These are phyloP conservation scores for Aviceda subcristata DNA, from an alignment of 2,113 vertebrate species.

Conservation along the genomic window DNA sequence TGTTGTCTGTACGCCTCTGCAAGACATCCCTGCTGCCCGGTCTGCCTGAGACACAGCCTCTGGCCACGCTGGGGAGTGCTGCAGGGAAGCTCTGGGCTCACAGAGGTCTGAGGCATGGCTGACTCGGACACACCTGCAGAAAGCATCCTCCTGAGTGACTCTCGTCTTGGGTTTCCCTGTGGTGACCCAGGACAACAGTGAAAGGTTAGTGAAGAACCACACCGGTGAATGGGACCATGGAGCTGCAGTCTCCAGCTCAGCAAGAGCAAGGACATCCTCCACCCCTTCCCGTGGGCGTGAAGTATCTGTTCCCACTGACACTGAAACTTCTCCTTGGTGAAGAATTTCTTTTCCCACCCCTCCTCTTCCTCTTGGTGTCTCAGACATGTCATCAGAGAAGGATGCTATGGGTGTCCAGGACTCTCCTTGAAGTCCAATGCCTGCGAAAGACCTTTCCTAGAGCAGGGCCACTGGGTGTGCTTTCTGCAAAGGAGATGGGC, in stretches of 20 bases:
- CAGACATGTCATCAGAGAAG: not conserved
- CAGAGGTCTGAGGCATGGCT: not conserved
- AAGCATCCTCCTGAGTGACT: not conserved
- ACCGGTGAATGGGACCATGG: fast-evolving
- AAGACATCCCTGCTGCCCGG: not conserved
- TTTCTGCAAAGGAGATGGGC: not conserved
- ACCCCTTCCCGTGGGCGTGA: not conserved
- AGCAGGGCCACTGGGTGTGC: not conserved
- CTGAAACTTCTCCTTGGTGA: not conserved
- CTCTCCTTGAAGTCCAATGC: not conserved
- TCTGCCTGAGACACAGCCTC: not conserved
- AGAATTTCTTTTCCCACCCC: not conserved
- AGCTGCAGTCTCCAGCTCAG: not conserved
- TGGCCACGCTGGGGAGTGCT: not conserved
- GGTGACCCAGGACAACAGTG: not conserved
- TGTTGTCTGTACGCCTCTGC: not conserved
- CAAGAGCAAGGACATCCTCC: not conserved
- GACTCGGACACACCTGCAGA: not conserved
- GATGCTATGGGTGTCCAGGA: not conserved
- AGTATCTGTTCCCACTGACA: not conserved
- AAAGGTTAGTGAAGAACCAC: not conserved
- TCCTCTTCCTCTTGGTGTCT: not conserved
- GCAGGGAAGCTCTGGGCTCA: not conserved
- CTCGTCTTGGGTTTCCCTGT: not conserved
- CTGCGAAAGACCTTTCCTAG: not conserved